These are phyloP conservation scores for Pomatorhinus ruficollis DNA, from an alignment of 2,113 vertebrate species.

Conservation along the genomic window DNA sequence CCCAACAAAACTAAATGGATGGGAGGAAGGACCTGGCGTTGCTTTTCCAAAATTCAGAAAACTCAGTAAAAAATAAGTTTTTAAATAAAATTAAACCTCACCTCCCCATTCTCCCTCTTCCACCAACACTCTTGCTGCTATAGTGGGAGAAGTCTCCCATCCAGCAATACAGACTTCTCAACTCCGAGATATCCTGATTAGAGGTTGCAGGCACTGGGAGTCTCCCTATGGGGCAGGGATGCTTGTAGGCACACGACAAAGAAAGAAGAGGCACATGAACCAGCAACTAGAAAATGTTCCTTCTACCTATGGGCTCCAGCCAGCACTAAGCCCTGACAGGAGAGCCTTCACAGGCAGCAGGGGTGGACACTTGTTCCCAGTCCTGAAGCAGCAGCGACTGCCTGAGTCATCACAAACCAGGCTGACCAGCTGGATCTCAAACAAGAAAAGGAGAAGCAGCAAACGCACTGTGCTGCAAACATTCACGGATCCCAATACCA, in stretches of 20 bases:
- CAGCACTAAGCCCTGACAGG: not conserved
- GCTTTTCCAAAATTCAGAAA: not conserved
- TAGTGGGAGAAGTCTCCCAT: not conserved
- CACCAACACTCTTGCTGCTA: not conserved
- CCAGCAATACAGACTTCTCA: not conserved
- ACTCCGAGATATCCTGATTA: fast-evolving
- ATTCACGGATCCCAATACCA: fast-evolving
- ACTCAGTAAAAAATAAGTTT: not conserved
- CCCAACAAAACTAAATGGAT: not conserved
- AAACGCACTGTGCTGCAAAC: not conserved
- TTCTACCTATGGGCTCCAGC: not conserved
- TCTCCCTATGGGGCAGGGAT: not conserved
- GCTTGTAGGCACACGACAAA: fast-evolving
- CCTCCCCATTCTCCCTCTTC: not conserved
- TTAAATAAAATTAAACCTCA: not conserved
- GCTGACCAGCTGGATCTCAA: not conserved
- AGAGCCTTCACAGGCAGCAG: not conserved
- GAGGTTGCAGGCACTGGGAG: not conserved
- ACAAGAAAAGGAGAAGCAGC: not conserved
- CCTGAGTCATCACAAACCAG: not conserved
- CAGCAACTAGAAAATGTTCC: not conserved
- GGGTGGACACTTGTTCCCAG: not conserved
- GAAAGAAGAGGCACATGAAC: not conserved
- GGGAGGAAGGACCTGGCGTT: not conserved
- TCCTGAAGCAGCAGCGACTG: fast-evolving